These are phyloP conservation scores for Chunga burmeisteri DNA, from an alignment of 2,113 vertebrate genomes.

Conservation along the genomic window DNA sequence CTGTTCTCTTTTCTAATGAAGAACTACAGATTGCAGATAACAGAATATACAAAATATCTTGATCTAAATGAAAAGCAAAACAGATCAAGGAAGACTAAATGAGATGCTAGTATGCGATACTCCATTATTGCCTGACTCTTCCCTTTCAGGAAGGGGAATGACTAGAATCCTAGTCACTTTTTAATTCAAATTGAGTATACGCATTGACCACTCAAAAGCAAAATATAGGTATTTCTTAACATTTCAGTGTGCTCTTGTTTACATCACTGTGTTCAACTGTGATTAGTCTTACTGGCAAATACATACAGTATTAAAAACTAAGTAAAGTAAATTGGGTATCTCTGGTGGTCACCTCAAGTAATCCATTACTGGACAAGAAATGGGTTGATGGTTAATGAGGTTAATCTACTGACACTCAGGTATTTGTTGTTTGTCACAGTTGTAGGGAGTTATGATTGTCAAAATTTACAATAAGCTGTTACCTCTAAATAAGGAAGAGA, in stretches of 20 bases:
- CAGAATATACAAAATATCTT: not conserved
- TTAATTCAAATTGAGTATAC: not conserved
- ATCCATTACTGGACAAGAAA: not conserved
- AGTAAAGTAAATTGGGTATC: not conserved
- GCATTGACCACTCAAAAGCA: not conserved
- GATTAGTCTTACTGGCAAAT: not conserved
- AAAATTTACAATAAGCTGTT: not conserved
- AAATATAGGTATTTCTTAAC: not conserved
- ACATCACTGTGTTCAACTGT: not conserved
- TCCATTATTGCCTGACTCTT: not conserved
- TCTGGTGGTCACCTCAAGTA: not conserved
- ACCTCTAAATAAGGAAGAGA: not conserved
- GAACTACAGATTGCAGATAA: not conserved
- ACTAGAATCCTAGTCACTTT: not conserved
- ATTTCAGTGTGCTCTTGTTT: not conserved
- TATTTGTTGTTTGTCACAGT: not conserved
- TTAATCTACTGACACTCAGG: not conserved
- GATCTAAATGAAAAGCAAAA: constrained; percentile 17
- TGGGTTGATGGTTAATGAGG: not conserved
- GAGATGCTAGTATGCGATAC: not conserved
- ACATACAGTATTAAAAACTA: not conserved
- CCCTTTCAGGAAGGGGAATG: not conserved
- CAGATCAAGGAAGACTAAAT: not conserved
- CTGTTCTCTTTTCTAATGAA: not conserved
- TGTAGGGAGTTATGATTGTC: not conserved